Base-by-base conservation (phyloP, 2,797 vertebrate species). In the Tauraco hartlaubi region DNA sequence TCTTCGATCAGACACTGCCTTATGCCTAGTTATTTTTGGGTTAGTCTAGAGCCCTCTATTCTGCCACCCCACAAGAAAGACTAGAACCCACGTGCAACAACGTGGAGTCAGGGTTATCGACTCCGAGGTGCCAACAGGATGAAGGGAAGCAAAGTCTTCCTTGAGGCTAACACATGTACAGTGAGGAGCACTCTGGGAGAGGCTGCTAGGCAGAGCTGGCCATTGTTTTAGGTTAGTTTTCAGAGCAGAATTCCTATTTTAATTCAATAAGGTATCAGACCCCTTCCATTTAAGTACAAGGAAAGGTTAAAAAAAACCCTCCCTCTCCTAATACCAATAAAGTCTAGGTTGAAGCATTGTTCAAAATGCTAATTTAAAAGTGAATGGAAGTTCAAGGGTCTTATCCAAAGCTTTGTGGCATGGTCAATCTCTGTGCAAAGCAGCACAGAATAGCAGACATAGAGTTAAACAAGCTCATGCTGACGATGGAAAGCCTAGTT, bases 81-180 rank as follows among this genome's bases (percentile, higher is more conserved):
- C 31, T 21, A 51, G 21, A 44, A 43, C 33, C 37, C 39, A 31
- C 15, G 28, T 13, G 5, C 9, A 35, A 31, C 1, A 3, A 9
- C 0, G 0, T 9, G 2, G 1, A 15, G 18, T 41, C 33, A 29
- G 6, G 31, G 29, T 14, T 6, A 49, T 26, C 4, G 15, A 6
- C 31, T 41, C 62, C 5, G 4, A 67, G 75, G 46, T 11, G 31
- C 13, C n/a, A 51, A 19, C 3, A n/a, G 26, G 6, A 54, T 9
- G 58, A 86, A 86, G 35, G 52, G 43, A 29, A 37, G 35, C 25
- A 37, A 55, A 87, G 25, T 35, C 51, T 51, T 69, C 61, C 48
- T 12, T 11, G 29, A 73, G 29, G 54, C 43, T 68, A 37, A 49
- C 4, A 28, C 14, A 58, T 15, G 29, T 31, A 9, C 31, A n/a